Percentiles rank a stretch among this genome's conserved stretches.
phyloP scores from a whole-genome alignment of 2,797 vertebrate species.

The Gallirallus australis region DNA sequence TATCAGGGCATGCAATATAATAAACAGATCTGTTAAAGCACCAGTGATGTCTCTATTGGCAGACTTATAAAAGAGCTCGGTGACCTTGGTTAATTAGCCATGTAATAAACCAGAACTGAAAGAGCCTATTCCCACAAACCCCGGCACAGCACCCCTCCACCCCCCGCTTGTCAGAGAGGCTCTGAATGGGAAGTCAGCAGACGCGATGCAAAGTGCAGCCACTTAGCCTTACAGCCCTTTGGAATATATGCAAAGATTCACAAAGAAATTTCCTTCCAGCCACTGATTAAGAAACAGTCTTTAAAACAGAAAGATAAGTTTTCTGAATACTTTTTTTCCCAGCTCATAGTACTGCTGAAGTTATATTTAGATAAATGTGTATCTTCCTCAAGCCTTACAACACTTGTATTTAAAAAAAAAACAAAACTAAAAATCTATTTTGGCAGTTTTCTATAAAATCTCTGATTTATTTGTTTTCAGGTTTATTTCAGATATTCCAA shows the following conservation, averaged over 20 bases:
- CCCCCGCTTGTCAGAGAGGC: constrained; percentile 60
- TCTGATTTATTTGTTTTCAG: neutral
- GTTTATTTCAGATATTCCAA: neutral
- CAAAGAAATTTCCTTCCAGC: constrained; percentile 69
- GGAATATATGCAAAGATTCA: constrained; percentile 63
- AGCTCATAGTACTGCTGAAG: neutral
- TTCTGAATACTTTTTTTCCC: neutral
- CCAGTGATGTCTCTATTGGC: constrained; percentile 67
- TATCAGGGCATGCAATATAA: constrained; percentile 25
- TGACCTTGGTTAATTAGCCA: constrained; percentile 88
- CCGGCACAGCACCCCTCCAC: constrained; percentile 72
- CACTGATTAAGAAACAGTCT: constrained; percentile 47
- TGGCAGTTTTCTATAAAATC: neutral
- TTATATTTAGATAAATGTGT: neutral
- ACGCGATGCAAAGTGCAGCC: constrained; percentile 48
- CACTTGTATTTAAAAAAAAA: neutral
- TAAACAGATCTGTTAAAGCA: constrained; percentile 63
- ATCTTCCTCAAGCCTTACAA: neutral
- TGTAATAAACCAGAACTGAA: constrained; percentile 86
- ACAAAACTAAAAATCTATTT: neutral
- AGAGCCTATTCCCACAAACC: constrained; percentile 81
- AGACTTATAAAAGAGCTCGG: constrained; percentile 62
- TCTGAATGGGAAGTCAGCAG: constrained; percentile 76
- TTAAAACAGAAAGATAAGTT: constrained; percentile 15
- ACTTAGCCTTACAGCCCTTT: constrained; percentile 58